Evolutionary conservation across 2,113 vertebrate genomes (phyloP), one percentile per base, ranked within the genome.

Genomic region (Maylandia zebra): DNA sequence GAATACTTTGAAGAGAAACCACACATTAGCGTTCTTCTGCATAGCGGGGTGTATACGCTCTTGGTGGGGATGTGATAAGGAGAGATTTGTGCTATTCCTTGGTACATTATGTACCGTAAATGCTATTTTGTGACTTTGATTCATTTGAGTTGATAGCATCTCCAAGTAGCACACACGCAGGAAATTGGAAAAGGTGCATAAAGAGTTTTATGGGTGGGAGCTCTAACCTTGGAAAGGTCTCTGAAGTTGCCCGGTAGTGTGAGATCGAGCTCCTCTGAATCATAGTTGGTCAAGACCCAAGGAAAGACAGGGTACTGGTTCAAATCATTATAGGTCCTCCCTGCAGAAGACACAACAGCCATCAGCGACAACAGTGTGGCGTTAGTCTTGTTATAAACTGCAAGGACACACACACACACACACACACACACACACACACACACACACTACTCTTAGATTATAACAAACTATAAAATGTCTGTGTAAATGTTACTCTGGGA

Each of bases 261-360:
- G 86, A 99, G 97, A 93, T 99, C 99, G 90, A 99, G 95, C 86
- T 99, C 98, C 91, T 99, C 99, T 24, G 98, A 99, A 87, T 99
- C 99, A 55, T 98, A 99, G 95, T 99, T 99, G 91, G 98, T 99
- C 95, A 99, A 96, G 81, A 99, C 99, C 99, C 99, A 99, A 0
- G 99, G 99, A 95, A 99, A 99, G 81, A 99, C 97, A 3, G 99
- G 99, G 86, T 99, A 99, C 93, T 99, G 99, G 94, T 98, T 99
- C 92, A 99, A 94, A 93, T 99, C 98, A 90, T 99, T 99, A 83
- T 99, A 99, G 0, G 99, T 99, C 94, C 99, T 97, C 91, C 99
- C 99, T 99, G 91, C 85, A 94, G 41, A 48, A 86, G 9, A 86
- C 17, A 8, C 34, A 30, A 76, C 2, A 55, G 6, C 17, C 19